Conservation (phyloP, 2,113 vertebrate species). For the Oreochromis spilurus region DNA sequence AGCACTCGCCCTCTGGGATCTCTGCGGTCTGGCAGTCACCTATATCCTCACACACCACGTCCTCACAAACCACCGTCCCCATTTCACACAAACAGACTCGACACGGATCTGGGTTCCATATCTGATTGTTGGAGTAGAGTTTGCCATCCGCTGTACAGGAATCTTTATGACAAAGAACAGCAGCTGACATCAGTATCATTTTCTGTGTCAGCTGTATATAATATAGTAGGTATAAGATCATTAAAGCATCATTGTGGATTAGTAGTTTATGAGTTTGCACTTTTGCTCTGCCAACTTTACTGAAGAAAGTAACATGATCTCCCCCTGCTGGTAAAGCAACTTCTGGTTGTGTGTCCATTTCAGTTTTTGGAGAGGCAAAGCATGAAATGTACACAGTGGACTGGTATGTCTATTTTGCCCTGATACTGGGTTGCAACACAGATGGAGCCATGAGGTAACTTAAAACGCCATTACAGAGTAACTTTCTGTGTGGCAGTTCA, state of each 20-base stretch:
- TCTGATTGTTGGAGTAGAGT: slow-evolving; percentile 49
- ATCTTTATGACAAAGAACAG: slow-evolving; percentile 27
- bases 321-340: not conserved
- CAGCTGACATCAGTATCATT: not conserved
- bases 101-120: slow-evolving; percentile 63
- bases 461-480: not conserved
- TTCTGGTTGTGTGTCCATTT: not conserved
- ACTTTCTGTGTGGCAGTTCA: not conserved
- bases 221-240: not conserved
- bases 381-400: not conserved
- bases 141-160: slow-evolving; percentile 44
- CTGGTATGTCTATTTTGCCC: not conserved
- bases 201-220: not conserved
- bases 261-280: not conserved
- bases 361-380: not conserved
- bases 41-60: slow-evolving; percentile 79
- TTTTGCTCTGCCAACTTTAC: not conserved
- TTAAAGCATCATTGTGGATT: not conserved
- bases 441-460: not conserved
- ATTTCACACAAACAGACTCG: slow-evolving; percentile 84
- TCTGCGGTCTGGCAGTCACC: slow-evolving; percentile 74
- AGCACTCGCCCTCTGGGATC: slow-evolving; percentile 83
- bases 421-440: not conserved
- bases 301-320: not conserved
- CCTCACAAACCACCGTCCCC: slow-evolving; percentile 85